Base-by-base conservation (phyloP, 2,888 invertebrate species). In the Smittia sp. region DNA sequence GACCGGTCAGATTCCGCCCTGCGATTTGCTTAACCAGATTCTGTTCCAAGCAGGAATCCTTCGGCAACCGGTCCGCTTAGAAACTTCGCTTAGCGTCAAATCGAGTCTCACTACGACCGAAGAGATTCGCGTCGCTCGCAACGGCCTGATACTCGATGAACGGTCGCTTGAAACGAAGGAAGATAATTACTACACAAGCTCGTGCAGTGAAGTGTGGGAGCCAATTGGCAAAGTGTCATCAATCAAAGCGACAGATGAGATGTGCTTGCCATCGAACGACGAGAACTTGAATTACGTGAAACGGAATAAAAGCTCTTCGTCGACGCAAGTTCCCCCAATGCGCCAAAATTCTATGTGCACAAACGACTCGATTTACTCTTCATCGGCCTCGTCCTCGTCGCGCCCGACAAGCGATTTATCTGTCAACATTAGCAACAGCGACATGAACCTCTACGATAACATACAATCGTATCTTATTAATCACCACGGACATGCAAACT, bases 81-180 rank as follows among this genome's bases (percentile, higher is more conserved):
- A 90, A 80, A 89, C 90, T 52, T 88, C 88, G 68, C 80, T 90
- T 76, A 89, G 88, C 77, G 89, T 90, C 1, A 89, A 89, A 78
- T 88, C 89, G 20, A 88, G 89, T 66, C 86, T 89, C 65, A 87
- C 89, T 52, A 89, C 89, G 74, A 88, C 87, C 75, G 90, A 90
- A 79, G 89, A 89, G 79, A 87, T 90, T 75, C 88, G 88, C 0
- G 88, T 90, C 27, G 86, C 88, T 0, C 84, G 87, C 25, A 87
- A 86, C 75, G 90, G 90, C 1, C 85, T 85, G 77, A 84, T 90
- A 74, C 85, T 90, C n/a, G 90, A 90, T 79, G 90, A 90, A 78
- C 81, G 89, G 4, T 86, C 86, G 75, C 85, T 88, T 68, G 89
- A 90, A 80, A 88, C 88, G 46, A 89, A 89, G 80, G 90, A 90